phyloP scores from a whole-genome alignment of 2,797 vertebrate species.

The Rhinogobio ventralis region DNA sequence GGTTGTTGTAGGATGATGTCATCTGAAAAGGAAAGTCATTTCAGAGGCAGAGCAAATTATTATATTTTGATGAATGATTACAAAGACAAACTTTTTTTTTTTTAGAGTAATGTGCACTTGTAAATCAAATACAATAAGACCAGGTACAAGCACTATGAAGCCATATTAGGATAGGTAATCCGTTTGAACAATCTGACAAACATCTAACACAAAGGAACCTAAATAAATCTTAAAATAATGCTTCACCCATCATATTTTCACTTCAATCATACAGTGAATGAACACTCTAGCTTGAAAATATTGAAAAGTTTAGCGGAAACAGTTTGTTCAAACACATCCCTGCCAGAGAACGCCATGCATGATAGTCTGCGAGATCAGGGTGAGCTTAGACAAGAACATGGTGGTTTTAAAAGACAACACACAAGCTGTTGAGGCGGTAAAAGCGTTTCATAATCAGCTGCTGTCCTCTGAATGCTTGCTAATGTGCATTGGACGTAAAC shows the following conservation, averaged over 20 bases:
- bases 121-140: background rate
- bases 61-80: background rate
- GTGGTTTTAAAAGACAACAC: constrained; percentile 57
- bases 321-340: constrained; percentile 70
- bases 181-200: background rate
- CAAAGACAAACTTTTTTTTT: no score
- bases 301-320: constrained; percentile 29
- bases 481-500: constrained; percentile 70
- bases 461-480: constrained; percentile 76
- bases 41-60: background rate
- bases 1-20: background rate
- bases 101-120: background rate
- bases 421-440: constrained; percentile 69
- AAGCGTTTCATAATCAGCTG: constrained; percentile 84
- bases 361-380: constrained; percentile 76
- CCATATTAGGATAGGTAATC: background rate
- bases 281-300: background rate
- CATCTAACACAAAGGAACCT: background rate
- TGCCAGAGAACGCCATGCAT: constrained; percentile 80
- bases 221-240: background rate
- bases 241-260: background rate
- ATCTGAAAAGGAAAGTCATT: background rate
- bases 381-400: constrained; percentile 71
- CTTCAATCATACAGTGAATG: background rate
- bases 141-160: background rate